Conservation (phyloP, 2,113 vertebrate species). For the Rhombomys opimus region DNA sequence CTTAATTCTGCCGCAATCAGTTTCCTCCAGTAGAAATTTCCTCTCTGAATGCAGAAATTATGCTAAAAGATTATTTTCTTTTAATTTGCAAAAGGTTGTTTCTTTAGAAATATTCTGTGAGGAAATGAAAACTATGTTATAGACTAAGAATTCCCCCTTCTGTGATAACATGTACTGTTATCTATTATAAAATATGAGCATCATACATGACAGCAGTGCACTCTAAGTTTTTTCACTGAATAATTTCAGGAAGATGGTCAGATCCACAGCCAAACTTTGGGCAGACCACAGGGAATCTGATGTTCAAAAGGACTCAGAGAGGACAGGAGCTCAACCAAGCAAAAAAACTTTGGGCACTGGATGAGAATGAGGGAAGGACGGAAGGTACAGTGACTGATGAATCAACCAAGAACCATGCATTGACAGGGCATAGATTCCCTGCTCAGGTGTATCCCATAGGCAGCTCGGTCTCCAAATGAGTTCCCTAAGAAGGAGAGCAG, state of each 20-base stretch:
- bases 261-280: too few relatives aligned
- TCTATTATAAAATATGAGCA: neutral
- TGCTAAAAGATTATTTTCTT: neutral
- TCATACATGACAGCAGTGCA: neutral
- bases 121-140: neutral
- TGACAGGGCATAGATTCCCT: too few relatives aligned
- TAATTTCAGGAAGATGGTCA: neutral
- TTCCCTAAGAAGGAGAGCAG: too few relatives aligned
- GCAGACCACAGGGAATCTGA: too few relatives aligned
- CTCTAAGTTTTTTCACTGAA: neutral
- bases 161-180: neutral
- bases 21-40: neutral
- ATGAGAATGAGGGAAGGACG: too few relatives aligned
- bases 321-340: too few relatives aligned
- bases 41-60: neutral
- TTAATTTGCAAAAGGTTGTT: neutral
- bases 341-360: too few relatives aligned
- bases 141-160: neutral
- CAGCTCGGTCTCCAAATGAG: too few relatives aligned
- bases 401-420: too few relatives aligned
- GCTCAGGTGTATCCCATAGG: too few relatives aligned
- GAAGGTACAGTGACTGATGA: too few relatives aligned
- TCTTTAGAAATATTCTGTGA: neutral
- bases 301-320: too few relatives aligned
- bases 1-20: neutral